Evolutionary conservation across 2,888 invertebrate species (phyloP).

Genomic region (Xanthia icteritia): DNA sequence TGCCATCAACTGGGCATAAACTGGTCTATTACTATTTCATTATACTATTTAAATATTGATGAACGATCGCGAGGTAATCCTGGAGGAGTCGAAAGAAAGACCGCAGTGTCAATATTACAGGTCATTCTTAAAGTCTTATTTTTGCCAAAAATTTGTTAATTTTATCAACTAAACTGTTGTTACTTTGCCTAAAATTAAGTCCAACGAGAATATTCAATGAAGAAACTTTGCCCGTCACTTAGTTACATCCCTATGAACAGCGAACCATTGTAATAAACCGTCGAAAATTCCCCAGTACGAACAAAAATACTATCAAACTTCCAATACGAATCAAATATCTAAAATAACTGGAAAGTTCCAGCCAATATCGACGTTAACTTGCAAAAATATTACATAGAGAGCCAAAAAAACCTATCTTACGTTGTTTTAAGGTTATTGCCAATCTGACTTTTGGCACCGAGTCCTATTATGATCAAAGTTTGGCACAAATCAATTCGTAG

Average conservation of each 20-base stretch:
- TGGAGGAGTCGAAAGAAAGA: no score
- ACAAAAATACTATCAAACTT: slow-evolving; percentile 20
- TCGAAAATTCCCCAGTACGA: not conserved
- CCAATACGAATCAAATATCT: slow-evolving; percentile 28
- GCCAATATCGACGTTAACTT: slow-evolving; percentile 44
- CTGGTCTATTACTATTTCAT: not conserved
- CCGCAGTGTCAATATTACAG: no score
- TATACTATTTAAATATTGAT: not conserved
- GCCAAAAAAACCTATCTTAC: slow-evolving; percentile 5
- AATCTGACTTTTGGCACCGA: slow-evolving; percentile 47
- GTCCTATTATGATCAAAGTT: slow-evolving; percentile 53
- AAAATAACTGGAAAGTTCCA: slow-evolving; percentile 34
- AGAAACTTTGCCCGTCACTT: not conserved
- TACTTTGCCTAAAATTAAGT: not conserved
- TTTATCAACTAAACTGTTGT: not conserved
- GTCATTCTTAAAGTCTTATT: not conserved
- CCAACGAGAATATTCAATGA: not conserved
- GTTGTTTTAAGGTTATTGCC: slow-evolving; percentile 40
- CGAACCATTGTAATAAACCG: not conserved
- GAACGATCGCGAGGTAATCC: not conserved
- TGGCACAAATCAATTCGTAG: slow-evolving; percentile 53
- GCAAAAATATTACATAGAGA: slow-evolving; percentile 46
- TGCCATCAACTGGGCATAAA: no score
- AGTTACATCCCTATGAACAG: not conserved
- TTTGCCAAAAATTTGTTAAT: not conserved